Evolutionary conservation across 2,888 invertebrate genomes (phyloP), one percentile per base, ranked within the genome.

Genomic region (Ashinkailepas kermadecensis): DNA sequence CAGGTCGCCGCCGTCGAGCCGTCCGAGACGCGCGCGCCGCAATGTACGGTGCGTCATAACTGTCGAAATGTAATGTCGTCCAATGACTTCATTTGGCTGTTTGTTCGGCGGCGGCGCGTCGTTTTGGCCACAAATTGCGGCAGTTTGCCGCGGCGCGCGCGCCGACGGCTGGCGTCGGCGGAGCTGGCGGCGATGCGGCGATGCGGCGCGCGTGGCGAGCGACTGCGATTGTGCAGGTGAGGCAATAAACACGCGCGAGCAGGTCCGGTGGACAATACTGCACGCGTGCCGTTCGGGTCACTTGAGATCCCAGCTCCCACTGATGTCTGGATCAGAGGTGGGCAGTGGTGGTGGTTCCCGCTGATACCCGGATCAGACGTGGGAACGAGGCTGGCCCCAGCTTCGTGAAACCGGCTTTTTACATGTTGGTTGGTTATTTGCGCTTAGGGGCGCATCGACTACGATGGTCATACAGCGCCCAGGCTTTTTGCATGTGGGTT

Each of bases 81-180:
- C 74, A 74, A 74, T 74, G 74, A 74, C 74, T 74, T 74, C 74
- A 74, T 74, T 74, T 56, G 74, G 74, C 74, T 74, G 74, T 74
- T 74, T 74, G 74, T 74, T 74, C 56, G 74, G 8, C 23, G 74
- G 15, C 21, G 56, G 15, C 11, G 56, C 74, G 74, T 56, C 74
- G 74, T 56, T 70, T 25, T 39, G 70, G 70, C 39, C 39, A 15
- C 70, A 39, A 70, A 70, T 70, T 70, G 70, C 70, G 39, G 25
- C 70, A 70, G 70, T 25, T 70, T 70, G 39, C 70, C 70, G 70
- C 15, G 11, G 25, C 3, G 13, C 70, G 70, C 6, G 15, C 39
- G 15, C 10, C 39, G 13, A 25, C 25, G 39, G 39, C 25, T 12
- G 23, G 70, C 25, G 70, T 39, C 23, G 70, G 39, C 11, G 70